Evolutionary conservation across 1,140 invertebrate species (phyloP), one percentile per base, ranked within the genome.

Genomic region (Asobara japonica): DNA sequence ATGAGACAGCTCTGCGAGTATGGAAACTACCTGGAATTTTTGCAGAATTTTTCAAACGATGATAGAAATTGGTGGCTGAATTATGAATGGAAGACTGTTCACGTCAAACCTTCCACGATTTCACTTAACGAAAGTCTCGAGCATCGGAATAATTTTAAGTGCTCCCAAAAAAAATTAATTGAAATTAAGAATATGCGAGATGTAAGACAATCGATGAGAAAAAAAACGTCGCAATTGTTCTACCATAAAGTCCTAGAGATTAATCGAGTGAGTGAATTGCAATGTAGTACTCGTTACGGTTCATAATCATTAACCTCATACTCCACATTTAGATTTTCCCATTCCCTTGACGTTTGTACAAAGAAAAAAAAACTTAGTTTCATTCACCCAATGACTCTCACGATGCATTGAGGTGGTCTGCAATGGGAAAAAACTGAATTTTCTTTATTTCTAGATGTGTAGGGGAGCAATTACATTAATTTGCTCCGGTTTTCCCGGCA

Each of bases 231-330:
- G n/a, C 13, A 45, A 45, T 45, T 13, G 41, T 16, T 45, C 41
- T 45, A 16, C 41, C n/a, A 45, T 45, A 10, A 56, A 56, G 51
- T 56, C 18, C 51, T 25, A 56, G 51, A 25, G 51, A 56, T 56
- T 56, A 56, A 56, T 56, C 51, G 51, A 56, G 22, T 56, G 22
- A 56, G 22, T 56, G 22, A 56, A 18, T 56, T 56, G 51, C 51
- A 56, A 56, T 56, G 7, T 27, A 56, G 20, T 56, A 56, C 18
- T 27, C 18, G 51, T 56, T 27, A 56, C 51, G 22, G 51, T 22
- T 56, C 22, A 56, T 56, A 56, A 56, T 56, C 51, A 56, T 56
- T 56, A 56, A 56, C 51, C 51, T 27, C 51, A 27, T 56, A 56
- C 22, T 56, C 51, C 25, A 56, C 51, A 56, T 56, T 56, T 56